Percentiles rank a stretch among this genome's conserved stretches.
Conservation (phyloP, 2,113 vertebrate genomes). For the Potamarius usumacintae region DNA sequence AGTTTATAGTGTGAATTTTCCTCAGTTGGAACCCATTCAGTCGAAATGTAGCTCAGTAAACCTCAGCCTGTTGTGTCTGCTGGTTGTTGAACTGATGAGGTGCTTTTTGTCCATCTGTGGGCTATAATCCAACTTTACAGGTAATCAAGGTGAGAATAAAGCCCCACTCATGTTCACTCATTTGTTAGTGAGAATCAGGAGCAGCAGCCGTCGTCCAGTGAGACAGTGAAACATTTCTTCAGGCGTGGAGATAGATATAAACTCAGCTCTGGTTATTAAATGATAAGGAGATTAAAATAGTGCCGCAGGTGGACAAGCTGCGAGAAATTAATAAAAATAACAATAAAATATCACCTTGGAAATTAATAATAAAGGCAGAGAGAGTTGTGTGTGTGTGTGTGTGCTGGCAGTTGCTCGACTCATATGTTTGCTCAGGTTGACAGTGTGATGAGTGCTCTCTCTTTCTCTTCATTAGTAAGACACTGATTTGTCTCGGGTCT, state of each 20-base stretch:
- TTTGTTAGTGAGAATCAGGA: background rate
- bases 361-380: slow-evolving; percentile 24
- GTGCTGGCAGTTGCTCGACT: background rate
- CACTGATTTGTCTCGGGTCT: slow-evolving; percentile 13
- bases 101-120: background rate
- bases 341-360: slow-evolving; percentile 41
- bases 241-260: slow-evolving; percentile 1
- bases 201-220: background rate
- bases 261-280: slow-evolving; percentile 27
- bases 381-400: slow-evolving; percentile 1
- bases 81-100: background rate
- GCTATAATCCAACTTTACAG: background rate
- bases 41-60: background rate
- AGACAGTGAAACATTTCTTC: background rate
- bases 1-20: background rate
- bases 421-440: slow-evolving; percentile 13
- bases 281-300: slow-evolving; percentile 30
- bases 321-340: slow-evolving; percentile 27
- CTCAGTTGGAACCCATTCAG: background rate
- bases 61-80: background rate
- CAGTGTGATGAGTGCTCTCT: slow-evolving; percentile 12
- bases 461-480: slow-evolving; percentile 41
- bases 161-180: too few species aligned
- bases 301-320: background rate
- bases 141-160: background rate